Percentiles rank a stretch among this genome's conserved stretches.
Evolutionary conservation across 2,113 vertebrate species (phyloP).

Genomic region (Lota lota): DNA sequence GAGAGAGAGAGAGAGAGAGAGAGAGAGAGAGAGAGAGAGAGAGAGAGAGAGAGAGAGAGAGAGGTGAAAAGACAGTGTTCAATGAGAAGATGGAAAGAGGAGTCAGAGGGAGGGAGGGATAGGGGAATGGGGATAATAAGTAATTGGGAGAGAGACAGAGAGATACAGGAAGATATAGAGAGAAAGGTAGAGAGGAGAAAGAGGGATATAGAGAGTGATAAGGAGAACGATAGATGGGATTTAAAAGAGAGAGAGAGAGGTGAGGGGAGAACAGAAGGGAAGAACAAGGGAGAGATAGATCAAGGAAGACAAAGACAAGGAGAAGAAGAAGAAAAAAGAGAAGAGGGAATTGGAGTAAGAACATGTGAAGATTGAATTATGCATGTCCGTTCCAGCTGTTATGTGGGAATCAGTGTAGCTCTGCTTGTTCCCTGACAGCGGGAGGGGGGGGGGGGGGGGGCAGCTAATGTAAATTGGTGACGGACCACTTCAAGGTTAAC

Average conservation of each 20-base stretch:
- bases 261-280: not conserved
- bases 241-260: too few relatives aligned
- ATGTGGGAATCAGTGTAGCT: constrained; percentile 46
- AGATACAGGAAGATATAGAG: too few relatives aligned
- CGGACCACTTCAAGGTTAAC: constrained; percentile 55
- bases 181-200: too few relatives aligned
- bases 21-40: not conserved
- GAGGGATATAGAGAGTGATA: too few relatives aligned
- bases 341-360: not conserved
- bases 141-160: too few relatives aligned
- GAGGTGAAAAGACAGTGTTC: too few relatives aligned
- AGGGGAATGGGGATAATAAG: too few relatives aligned
- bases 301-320: not conserved
- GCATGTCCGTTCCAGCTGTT: constrained; percentile 36
- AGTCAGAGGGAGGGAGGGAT: too few relatives aligned
- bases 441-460: constrained; percentile 29
- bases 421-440: constrained; percentile 39
- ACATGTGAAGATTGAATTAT: constrained; percentile 36
- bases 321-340: not conserved
- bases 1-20: not conserved
- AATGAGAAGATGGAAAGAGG: not conserved
- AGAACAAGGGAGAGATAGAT: not conserved
- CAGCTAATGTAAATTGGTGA: constrained; percentile 46
- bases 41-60: not conserved
- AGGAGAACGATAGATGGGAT: too few relatives aligned